Percentiles rank a stretch among this genome's conserved stretches.
Evolutionary conservation across 2,888 invertebrate genomes (phyloP).

Genomic region (Lasioglossum morio): DNA sequence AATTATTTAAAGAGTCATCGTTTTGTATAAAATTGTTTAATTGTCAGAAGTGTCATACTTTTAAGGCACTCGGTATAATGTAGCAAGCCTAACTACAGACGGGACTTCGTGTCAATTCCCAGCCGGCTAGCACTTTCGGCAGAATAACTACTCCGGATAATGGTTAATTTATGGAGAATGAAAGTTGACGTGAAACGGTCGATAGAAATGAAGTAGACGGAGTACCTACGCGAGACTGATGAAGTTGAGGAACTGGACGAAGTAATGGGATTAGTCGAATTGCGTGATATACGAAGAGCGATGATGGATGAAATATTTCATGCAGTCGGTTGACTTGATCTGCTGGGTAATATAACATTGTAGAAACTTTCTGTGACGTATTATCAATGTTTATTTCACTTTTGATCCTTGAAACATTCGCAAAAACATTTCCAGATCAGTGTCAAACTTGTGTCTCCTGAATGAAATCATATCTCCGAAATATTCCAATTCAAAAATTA

Average conservation of each 20-base stretch:
- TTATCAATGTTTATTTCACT: not conserved
- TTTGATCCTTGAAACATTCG: not conserved
- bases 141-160: not conserved
- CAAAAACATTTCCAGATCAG: not conserved
- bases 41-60: not conserved
- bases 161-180: slow-evolving; percentile 7
- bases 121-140: not conserved
- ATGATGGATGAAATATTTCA: not conserved
- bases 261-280: not conserved
- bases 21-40: too few species aligned
- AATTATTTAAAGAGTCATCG: too few species aligned
- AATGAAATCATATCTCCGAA: too few species aligned
- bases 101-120: not conserved
- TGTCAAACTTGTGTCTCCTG: not conserved
- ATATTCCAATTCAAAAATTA: too few species aligned
- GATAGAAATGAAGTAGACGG: slow-evolving; percentile 2
- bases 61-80: not conserved
- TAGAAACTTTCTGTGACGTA: not conserved
- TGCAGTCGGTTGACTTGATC: not conserved
- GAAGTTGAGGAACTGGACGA: not conserved
- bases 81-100: not conserved
- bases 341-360: not conserved
- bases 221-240: not conserved
- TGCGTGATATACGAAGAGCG: not conserved
- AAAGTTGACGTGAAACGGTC: not conserved